phyloP scores from a whole-genome alignment of 1,140 invertebrate genomes.

The Drosophila ercepeae region DNA sequence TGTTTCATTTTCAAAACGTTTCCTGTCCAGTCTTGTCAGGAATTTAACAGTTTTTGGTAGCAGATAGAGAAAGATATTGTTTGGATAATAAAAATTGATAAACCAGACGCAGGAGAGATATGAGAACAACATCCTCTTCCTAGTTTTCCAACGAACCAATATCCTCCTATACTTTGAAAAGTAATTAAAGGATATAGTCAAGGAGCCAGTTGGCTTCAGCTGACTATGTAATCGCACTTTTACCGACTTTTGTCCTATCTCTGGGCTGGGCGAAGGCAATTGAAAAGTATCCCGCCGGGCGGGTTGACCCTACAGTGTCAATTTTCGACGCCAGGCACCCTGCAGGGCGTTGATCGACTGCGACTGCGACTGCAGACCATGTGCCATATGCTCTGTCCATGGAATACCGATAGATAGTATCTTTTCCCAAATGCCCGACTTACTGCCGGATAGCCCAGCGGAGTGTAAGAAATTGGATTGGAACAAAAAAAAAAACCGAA shows the following conservation, averaged over 20 bases:
- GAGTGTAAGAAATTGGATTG: slow-evolving; percentile 37
- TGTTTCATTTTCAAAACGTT: too few species aligned
- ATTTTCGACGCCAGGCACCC: slow-evolving; percentile 21
- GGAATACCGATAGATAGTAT: slow-evolving; percentile 23
- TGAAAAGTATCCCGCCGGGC: slow-evolving; percentile 17
- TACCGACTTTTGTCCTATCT: slow-evolving; percentile 3
- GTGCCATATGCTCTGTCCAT: slow-evolving; percentile 11
- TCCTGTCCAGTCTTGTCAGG: too few species aligned
- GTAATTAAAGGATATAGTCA: neutral
- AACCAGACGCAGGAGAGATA: too few species aligned
- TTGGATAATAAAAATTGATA: too few species aligned
- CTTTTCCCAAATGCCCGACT: slow-evolving; percentile 15
- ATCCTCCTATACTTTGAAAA: neutral
- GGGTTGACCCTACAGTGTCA: slow-evolving; percentile 23
- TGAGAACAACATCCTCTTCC: neutral
- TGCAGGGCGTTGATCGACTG: slow-evolving; percentile 16
- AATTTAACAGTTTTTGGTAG: too few species aligned
- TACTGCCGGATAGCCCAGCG: slow-evolving; percentile 28
- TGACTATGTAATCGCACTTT: neutral
- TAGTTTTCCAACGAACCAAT: neutral
- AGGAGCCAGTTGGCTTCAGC: neutral
- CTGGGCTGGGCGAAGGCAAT: slow-evolving; percentile 7
- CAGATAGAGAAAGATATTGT: too few species aligned
- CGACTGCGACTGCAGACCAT: slow-evolving; percentile 4
- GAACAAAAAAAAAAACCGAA: neutral